Base-by-base conservation (phyloP, 2,888 invertebrate species). In the Hipparchia semele region DNA sequence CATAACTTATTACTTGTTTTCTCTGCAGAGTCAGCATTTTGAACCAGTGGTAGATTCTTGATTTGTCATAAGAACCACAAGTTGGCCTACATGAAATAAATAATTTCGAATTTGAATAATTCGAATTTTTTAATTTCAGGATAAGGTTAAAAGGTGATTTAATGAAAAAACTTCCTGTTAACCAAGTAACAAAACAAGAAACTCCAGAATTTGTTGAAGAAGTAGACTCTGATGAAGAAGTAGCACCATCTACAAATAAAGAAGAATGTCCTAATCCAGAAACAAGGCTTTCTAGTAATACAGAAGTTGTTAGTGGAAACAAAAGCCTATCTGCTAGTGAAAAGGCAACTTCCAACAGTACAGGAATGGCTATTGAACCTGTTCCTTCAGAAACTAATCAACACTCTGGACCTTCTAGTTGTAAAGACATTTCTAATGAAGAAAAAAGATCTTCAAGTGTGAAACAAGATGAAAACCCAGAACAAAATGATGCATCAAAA, bases 141-240 rank as follows among this genome's bases (percentile, higher is more conserved):
- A 89, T 94, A 81, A 89, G 91, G 78, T 80, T 94, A 77, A 95
- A 95, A 88, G 88, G 94, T n/a, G 90, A 92, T 39, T n/a, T 53
- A 73, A 70, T 82, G 1, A 84, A 92, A 72, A 88, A 84, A 69
- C 83, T 83, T 58, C 82, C 85, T 0, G 75, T 84, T 56, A 83
- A 75, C 73, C 79, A 82, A 79, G 80, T 81, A 61, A 75, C 73
- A 0, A 86, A 85, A 62, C 79, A 84, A 78, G 84, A 87, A 68
- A 90, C 94, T 72, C 82, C 87, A 33, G 94, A 94, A 78, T 94
- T 94, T 73, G 94, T 94, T 0, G 95, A 95, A 84, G 95, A 95
- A 82, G 84, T 94, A 70, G 94, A 94, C 72, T 93, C 93, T 0
- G 93, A 94, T 71, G 93, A 94, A 67, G 90, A 90, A 76, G 73